Evolutionary conservation across 2,888 invertebrate species (phyloP).

Genomic region (Spilarctia lutea): DNA sequence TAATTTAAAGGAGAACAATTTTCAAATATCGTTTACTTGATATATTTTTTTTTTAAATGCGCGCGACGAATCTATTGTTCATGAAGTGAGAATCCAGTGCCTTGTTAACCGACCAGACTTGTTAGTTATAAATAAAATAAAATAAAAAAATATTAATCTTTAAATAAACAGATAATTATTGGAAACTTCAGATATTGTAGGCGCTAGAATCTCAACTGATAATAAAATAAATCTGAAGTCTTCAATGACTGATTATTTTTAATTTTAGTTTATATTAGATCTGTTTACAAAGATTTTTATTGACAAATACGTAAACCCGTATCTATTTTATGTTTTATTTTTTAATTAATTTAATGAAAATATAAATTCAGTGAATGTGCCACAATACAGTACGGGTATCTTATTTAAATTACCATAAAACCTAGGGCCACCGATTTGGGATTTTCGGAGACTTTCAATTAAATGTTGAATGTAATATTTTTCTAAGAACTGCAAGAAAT

Average conservation of each 20-base stretch:
- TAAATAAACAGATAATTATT: conserved; percentile 66
- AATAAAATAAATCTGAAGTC: conserved; percentile 75
- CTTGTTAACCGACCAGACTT: conserved; percentile 46
- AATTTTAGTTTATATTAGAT: conserved; percentile 68
- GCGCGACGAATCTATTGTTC: conserved; percentile 33
- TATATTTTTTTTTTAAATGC: conserved; percentile 16
- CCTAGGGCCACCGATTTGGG: conserved; percentile 33
- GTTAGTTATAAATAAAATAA: conserved; percentile 55
- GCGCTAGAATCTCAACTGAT: conserved; percentile 79
- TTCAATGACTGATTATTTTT: conserved; percentile 81
- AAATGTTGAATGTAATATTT: neutral
- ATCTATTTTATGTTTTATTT: conserved; percentile 56
- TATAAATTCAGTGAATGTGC: conserved; percentile 70
- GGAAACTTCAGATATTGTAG: conserved; percentile 80
- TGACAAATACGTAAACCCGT: conserved; percentile 62
- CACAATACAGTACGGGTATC: conserved; percentile 82
- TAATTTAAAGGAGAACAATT: conserved; percentile 24
- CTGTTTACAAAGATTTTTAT: conserved; percentile 65
- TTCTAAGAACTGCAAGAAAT: conserved; percentile 25
- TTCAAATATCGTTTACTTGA: conserved; percentile 5
- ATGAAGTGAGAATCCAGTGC: conserved; percentile 49
- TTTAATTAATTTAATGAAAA: conserved; percentile 57
- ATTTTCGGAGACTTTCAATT: conserved; percentile 35
- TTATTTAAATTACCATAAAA: conserved; percentile 63
- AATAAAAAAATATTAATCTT: conserved; percentile 62